These are phyloP conservation scores for Sceliomorpha sp. DNA, from an alignment of 2,888 invertebrate species.

Conservation along the genomic window DNA sequence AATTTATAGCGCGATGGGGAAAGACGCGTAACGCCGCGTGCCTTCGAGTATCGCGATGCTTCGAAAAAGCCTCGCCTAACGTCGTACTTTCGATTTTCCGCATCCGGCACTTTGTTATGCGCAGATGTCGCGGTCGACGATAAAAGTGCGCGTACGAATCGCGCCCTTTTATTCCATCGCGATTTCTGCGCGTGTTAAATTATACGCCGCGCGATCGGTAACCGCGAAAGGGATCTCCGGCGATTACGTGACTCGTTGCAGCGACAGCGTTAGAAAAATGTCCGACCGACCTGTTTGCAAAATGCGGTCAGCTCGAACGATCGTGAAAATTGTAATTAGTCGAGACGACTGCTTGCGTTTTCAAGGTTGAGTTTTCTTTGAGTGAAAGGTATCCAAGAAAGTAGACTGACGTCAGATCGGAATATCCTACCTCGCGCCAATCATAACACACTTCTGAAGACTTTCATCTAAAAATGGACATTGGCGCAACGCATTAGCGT, in stretches of 20 bases:
- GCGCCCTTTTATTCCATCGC: not conserved
- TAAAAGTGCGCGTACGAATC: no score
- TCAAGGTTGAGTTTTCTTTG: not conserved
- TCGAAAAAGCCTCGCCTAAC: no score
- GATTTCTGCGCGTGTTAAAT: slow-evolving; percentile 8
- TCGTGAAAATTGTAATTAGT: slow-evolving; percentile 20
- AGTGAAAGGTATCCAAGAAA: not conserved
- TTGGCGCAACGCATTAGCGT: no score
- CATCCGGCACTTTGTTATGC: no score
- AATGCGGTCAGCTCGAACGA: slow-evolving; percentile 47
- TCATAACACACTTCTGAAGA: no score
- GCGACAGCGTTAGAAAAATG: slow-evolving; percentile 58
- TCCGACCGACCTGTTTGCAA: slow-evolving; percentile 62
- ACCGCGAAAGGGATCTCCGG: slow-evolving; percentile 16
- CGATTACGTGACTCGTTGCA: slow-evolving; percentile 31
- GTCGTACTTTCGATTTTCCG: no score
- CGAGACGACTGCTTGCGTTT: slow-evolving; percentile 10
- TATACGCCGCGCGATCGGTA: not conserved
- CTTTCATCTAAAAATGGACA: no score
- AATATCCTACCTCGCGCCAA: no score
- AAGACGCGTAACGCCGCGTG: slow-evolving; percentile 14
- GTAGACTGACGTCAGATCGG: no score
- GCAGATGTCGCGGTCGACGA: no score
- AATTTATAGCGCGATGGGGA: slow-evolving; percentile 15
- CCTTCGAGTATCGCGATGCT: not conserved